Evolutionary conservation across 1,140 invertebrate genomes (phyloP).

Genomic region (Caerostris extrusa): DNA sequence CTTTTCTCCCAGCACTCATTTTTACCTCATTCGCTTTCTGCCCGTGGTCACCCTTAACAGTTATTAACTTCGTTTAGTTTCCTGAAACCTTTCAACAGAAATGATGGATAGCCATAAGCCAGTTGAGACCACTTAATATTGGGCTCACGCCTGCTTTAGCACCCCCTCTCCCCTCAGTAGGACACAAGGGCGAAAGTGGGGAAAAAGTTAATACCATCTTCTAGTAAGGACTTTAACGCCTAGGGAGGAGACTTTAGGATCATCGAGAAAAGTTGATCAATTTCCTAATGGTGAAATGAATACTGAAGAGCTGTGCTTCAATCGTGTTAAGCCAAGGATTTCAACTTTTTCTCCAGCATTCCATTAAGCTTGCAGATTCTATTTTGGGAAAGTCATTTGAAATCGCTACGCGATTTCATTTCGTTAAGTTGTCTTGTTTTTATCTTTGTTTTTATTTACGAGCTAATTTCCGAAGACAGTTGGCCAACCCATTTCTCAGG

Average conservation of each 20-base stretch:
- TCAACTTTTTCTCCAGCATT: slow-evolving; percentile 21
- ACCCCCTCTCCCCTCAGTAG: slow-evolving; percentile 13
- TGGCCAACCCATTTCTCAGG: neutral
- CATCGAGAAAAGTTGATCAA: slow-evolving; percentile 73
- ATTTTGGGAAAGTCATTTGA: slow-evolving; percentile 57
- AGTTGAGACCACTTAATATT: slow-evolving; percentile 72
- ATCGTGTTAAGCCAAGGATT: slow-evolving; percentile 57
- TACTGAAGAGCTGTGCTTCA: slow-evolving; percentile 38
- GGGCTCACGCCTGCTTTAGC: slow-evolving; percentile 67
- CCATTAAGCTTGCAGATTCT: slow-evolving; percentile 50
- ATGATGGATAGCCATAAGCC: slow-evolving; percentile 72
- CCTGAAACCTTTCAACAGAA: slow-evolving; percentile 71
- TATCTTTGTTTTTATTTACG: slow-evolving; percentile 24
- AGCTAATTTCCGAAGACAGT: neutral
- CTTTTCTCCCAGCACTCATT: slow-evolving; percentile 19
- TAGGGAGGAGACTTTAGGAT: slow-evolving; percentile 70
- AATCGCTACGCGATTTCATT: slow-evolving; percentile 44
- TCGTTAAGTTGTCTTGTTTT: slow-evolving; percentile 31
- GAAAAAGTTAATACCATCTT: slow-evolving; percentile 69
- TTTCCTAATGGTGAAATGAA: slow-evolving; percentile 74
- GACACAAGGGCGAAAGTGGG: neutral
- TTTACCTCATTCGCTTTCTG: slow-evolving; percentile 61
- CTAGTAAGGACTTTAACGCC: slow-evolving; percentile 63
- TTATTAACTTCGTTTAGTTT: slow-evolving; percentile 76
- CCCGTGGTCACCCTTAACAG: slow-evolving; percentile 68